These are phyloP conservation scores for Lordiphosa stackelbergi DNA, from an alignment of 1,140 invertebrate genomes.

Conservation along the genomic window DNA sequence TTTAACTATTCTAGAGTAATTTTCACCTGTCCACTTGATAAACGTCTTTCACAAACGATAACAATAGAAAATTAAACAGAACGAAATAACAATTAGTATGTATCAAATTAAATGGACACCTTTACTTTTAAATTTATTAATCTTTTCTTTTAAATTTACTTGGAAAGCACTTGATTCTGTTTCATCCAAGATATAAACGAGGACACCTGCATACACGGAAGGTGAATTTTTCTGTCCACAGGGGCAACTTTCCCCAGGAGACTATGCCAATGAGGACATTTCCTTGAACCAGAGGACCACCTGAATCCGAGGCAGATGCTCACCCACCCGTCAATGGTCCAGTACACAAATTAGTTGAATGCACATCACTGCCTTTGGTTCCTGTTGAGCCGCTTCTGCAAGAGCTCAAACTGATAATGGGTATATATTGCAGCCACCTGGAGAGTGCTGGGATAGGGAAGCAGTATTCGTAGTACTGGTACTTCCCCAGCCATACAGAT, in stretches of 20 bases:
- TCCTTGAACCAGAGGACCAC: constrained; percentile 75
- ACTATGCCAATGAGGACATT: constrained; percentile 76
- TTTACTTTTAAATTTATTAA: too few species aligned
- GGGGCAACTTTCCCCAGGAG: constrained; percentile 77
- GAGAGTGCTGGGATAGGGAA: constrained; percentile 68
- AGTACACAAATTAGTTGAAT: constrained; percentile 78
- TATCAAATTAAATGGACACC: too few species aligned
- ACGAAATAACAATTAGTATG: too few species aligned
- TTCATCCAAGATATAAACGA: constrained; percentile 82
- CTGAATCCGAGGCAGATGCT: constrained; percentile 78
- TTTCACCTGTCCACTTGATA: too few species aligned
- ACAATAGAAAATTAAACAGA: too few species aligned
- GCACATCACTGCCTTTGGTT: constrained; percentile 66
- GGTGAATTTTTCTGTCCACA: constrained; percentile 81
- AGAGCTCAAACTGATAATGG: constrained; percentile 53
- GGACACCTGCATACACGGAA: constrained; percentile 84
- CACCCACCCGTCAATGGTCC: constrained; percentile 78
- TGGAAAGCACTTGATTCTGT: constrained; percentile 38
- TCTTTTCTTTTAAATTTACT: constrained; percentile 1
- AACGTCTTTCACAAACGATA: too few species aligned
- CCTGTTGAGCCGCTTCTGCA: constrained; percentile 66
- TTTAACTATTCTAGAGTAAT: too few species aligned
- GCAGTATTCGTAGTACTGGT: constrained; percentile 71
- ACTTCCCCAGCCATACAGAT: constrained; percentile 78
- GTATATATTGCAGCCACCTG: constrained; percentile 73